Base-by-base conservation (phyloP, 2,888 invertebrate species). In the Drosophila rubida region DNA sequence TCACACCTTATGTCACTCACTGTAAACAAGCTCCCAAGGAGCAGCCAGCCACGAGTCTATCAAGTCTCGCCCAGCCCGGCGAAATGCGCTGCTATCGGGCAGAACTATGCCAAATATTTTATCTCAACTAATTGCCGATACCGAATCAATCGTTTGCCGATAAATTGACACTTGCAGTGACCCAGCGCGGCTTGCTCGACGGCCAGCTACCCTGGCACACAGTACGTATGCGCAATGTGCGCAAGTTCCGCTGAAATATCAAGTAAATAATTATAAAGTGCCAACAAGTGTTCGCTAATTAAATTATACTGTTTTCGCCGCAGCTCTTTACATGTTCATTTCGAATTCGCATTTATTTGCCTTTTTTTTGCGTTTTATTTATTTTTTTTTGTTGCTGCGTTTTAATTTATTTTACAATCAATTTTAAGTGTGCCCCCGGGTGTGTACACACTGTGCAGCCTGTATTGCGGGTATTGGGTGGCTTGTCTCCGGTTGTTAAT, bases 341-440 rank as follows among this genome's bases (percentile, higher is more conserved):
- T 69, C 51, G 48, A 41, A 69, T 64, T 69, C 65, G 66, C 49
- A 74, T 65, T 68, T 57, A 46, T 78, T 69, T 64, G 59, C 46
- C 13, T 57, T 45, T 11, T 13, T 57, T 45, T 11, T 61, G 11
- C 13, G 6, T 53, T 55, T 55, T 27, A 2, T 11, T 4, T 4
- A 32, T 53, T 57, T 11, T 45, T 67, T 23, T 61, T 57, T 55
- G 27, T 58, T 53, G n/a, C n/a, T n/a, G n/a, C 63, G 60, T 73
- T 78, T 82, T 78, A 78, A 87, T 82, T 87, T 85, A 78, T 85
- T 83, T 83, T 82, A 82, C 82, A 87, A 87, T 87, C 87, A 87
- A 81, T 78, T 78, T 71, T 70, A 81, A 74, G 74, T 74, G 75
- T 69, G 65, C 76, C 76, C 65, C 55, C 58, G 54, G 61, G 46